phyloP scores from a whole-genome alignment of 2,113 vertebrate species.

The Anarhynchus alexandrinus region DNA sequence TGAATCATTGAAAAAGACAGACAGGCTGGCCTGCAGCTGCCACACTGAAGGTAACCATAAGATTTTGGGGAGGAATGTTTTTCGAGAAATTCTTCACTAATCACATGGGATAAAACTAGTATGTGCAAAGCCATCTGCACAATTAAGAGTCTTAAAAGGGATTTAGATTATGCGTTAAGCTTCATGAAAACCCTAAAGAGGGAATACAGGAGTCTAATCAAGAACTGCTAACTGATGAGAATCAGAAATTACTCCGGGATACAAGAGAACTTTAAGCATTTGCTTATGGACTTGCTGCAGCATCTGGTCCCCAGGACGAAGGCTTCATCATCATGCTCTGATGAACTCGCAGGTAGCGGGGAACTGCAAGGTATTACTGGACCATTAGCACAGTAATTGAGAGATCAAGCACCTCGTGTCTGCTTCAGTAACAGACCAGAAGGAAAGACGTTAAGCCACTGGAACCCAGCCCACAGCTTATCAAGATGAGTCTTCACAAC shows the following conservation, averaged over 20 bases:
- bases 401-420: background rate
- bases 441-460: background rate
- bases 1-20: background rate
- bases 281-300: background rate
- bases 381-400: background rate
- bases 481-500: background rate
- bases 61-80: background rate
- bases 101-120: background rate
- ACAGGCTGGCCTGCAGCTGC: background rate
- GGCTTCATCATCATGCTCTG: background rate
- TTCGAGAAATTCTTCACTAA: background rate
- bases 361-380: background rate
- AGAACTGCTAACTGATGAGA: background rate
- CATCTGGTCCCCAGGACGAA: background rate
- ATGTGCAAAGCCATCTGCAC: constrained; percentile 32
- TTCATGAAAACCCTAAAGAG: background rate
- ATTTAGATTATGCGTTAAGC: constrained; percentile 35
- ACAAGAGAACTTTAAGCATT: background rate
- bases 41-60: background rate
- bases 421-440: background rate
- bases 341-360: background rate
- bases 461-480: background rate
- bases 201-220: background rate
- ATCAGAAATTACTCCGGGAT: background rate
- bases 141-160: constrained; percentile 33